Conservation (phyloP, 2,797 vertebrate species). For the Siniperca obscura region DNA sequence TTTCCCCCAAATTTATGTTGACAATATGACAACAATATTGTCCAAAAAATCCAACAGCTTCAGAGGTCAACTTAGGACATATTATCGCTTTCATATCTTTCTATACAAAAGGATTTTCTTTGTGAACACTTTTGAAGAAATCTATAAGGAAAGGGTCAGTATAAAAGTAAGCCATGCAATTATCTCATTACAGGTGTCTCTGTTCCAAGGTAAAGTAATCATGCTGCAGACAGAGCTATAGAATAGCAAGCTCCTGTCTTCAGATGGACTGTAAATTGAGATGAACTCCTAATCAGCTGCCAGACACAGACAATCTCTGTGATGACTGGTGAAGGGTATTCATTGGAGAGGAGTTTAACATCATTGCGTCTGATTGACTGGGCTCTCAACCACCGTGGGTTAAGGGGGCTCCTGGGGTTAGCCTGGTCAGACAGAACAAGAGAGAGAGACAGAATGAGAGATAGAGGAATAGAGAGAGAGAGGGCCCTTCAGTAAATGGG, state of each 20-base stretch:
- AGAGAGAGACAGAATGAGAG: constrained; percentile 47
- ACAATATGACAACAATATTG: background rate
- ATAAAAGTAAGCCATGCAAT: constrained; percentile 22
- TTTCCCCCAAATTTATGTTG: background rate
- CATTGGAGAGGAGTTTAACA: constrained; percentile 80
- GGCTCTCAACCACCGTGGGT: constrained; percentile 72
- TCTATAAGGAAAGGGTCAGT: background rate
- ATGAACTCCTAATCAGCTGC: constrained; percentile 68
- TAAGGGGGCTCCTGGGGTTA: constrained; percentile 84
- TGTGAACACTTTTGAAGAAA: background rate
- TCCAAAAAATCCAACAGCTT: background rate
- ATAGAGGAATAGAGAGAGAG: constrained; percentile 47
- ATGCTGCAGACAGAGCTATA: constrained; percentile 23
- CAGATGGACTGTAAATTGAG: constrained; percentile 58
- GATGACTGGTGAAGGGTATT: constrained; percentile 74
- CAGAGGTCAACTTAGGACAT: background rate
- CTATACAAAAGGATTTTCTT: background rate
- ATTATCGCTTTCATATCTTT: constrained; percentile 7
- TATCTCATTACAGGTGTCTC: constrained; percentile 31
- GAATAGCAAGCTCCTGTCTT: constrained; percentile 33
- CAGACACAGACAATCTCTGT: constrained; percentile 60
- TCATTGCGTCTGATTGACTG: constrained; percentile 82
- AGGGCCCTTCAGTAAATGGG: constrained; percentile 71
- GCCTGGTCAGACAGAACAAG: constrained; percentile 77
- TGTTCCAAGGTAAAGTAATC: constrained; percentile 33